Evolutionary conservation across 2,797 vertebrate species (phyloP), one percentile per base, ranked within the genome.

Genomic region (Lophius americanus): DNA sequence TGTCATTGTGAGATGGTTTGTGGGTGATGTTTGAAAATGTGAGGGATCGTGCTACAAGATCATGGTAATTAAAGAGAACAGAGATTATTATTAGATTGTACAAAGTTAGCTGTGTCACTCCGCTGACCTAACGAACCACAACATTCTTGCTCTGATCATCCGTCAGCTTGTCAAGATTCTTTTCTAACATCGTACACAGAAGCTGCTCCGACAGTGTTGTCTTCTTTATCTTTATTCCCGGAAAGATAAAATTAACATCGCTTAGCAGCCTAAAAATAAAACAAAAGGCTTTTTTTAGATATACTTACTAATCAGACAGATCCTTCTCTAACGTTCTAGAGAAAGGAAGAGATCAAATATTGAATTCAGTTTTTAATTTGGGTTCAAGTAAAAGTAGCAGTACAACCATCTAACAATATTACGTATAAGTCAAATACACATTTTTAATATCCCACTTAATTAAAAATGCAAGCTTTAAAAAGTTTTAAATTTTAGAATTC

Each of bases 161-260:
- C 57, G 12, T 5, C 55, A 23, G 42, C 49, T 70, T 60, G 42
- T 61, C 10, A 37, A 6, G 7, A 0, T 52, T 75, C 47, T 53
- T 61, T 73, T 42, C 60, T 51, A 10, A 65, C 44, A 62, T 70
- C 61, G 66, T 59, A 73, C 38, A 51, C 59, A 41, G 49, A 62
- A 8, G 47, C 51, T 64, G 14, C 41, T 43, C 43, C 2, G n/a
- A n/a, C n/a, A n/a, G n/a, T n/a, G 1, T 53, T 6, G 3, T 46
- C 2, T 3, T 56, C 55, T 75, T 83, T 33, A 59, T 84, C 38
- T 57, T 51, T 75, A 66, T 79, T 82, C 79, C 59, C 50, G 69
- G 63, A 5, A 13, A 8, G 65, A 68, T 80, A 76, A 83, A 84
- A 76, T 85, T 79, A 85, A 77, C 39, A 39, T 12, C 13, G 9